Evolutionary conservation across 2,888 invertebrate genomes (phyloP).

Genomic region (Anthophora plumipes): DNA sequence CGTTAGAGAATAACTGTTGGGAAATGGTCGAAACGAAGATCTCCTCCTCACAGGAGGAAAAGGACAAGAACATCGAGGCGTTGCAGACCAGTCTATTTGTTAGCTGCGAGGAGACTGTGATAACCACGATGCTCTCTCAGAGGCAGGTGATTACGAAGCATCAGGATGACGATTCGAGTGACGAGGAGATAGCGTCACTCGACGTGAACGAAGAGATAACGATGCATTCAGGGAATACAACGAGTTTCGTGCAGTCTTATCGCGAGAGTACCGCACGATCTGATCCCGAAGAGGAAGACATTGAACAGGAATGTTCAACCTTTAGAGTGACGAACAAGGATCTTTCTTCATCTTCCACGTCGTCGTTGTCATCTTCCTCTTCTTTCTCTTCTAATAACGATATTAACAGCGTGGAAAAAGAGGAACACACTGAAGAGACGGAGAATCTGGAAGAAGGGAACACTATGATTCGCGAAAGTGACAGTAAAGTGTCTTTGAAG

Average conservation of each 20-base stretch:
- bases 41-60: neutral
- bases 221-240: constrained; percentile 5
- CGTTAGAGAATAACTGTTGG: neutral
- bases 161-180: constrained; percentile 22
- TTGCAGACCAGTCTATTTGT: neutral
- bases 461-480: neutral
- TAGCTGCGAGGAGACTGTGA: constrained; percentile 25
- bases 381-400: neutral
- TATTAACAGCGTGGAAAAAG: neutral
- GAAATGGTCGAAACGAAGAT: neutral
- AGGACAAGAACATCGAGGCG: neutral
- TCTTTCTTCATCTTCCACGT: neutral
- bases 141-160: constrained; percentile 16
- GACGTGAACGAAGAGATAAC: constrained; percentile 39
- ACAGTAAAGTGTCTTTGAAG: constrained; percentile 47
- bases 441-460: neutral
- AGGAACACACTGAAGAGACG: neutral
- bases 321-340: constrained; percentile 11
- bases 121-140: constrained; percentile 39
- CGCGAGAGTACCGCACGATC: constrained; percentile 1
- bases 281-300: neutral
- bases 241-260: neutral
- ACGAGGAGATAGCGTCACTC: constrained; percentile 15
- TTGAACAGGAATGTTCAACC: neutral
- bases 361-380: neutral